These are phyloP conservation scores for Cephus pulcher DNA, from an alignment of 2,888 invertebrate genomes.

Conservation along the genomic window DNA sequence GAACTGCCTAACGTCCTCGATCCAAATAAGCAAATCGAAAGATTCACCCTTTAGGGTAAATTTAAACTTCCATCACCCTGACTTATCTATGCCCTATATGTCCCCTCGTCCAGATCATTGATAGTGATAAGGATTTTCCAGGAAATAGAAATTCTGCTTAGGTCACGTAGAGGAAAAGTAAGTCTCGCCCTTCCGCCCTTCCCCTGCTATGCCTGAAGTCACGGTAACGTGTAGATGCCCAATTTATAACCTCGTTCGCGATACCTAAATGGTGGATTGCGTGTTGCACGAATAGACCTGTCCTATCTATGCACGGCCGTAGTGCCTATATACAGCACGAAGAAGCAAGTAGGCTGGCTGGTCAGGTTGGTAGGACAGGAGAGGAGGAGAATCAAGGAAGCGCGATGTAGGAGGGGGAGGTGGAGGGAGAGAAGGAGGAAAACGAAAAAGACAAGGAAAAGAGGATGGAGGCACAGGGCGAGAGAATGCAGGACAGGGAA, in stretches of 20 bases:
- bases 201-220: not conserved
- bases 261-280: not conserved
- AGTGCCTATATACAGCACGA: not conserved
- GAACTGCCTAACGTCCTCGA: not conserved
- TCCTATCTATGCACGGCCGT: not conserved
- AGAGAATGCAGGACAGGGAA: not conserved
- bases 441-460: not conserved
- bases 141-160: not conserved
- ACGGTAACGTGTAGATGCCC: not conserved
- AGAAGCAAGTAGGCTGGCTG: not conserved
- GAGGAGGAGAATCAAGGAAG: slow-evolving; percentile 7
- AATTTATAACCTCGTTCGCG: not conserved
- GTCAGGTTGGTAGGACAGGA: not conserved
- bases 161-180: not conserved
- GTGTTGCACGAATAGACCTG: not conserved
- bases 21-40: not conserved
- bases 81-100: not conserved
- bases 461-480: not conserved
- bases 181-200: not conserved
- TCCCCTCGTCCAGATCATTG: not conserved
- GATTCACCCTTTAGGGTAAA: not conserved
- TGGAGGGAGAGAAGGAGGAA: not conserved
- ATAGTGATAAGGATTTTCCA: not conserved
- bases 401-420: not conserved
- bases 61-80: not conserved